Conservation (phyloP, 1,140 invertebrate species). For the Charaxes varanes region DNA sequence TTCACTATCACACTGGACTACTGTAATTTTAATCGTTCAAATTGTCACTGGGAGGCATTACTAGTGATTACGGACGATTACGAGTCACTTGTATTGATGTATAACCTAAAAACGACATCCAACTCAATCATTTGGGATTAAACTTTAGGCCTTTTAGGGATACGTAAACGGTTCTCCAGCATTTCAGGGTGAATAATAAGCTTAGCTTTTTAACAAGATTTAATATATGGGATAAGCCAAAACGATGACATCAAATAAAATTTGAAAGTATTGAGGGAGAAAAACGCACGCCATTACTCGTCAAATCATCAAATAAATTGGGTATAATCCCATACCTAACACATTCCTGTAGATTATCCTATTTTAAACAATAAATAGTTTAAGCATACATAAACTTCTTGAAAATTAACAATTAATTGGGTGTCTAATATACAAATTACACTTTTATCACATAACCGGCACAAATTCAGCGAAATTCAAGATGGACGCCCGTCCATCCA, state of each 20-base stretch:
- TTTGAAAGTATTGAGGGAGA: conserved; percentile 67
- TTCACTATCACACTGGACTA: conserved; percentile 43
- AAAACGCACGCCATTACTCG: conserved; percentile 74
- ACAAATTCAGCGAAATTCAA: conserved; percentile 73
- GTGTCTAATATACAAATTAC: conserved; percentile 66
- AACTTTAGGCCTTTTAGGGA: conserved; percentile 15
- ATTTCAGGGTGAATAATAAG: conserved; percentile 11
- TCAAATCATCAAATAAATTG: conserved; percentile 70
- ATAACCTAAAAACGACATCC: conserved; percentile 72
- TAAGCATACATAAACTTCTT: conserved; percentile 64
- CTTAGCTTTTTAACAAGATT: conserved; percentile 13
- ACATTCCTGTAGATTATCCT: conserved; percentile 71
- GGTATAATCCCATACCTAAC: conserved; percentile 68
- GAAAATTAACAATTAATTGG: conserved; percentile 65
- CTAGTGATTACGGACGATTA: conserved; percentile 59
- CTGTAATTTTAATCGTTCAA: conserved; percentile 39
- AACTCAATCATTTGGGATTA: conserved; percentile 41
- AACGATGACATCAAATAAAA: conserved; percentile 56
- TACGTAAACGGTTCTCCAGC: conserved; percentile 9
- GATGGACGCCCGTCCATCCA: conserved; percentile 72
- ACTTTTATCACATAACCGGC: conserved; percentile 72
- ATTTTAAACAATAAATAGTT: conserved; percentile 61
- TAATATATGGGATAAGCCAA: conserved; percentile 4
- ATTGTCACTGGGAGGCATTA: conserved; percentile 48
- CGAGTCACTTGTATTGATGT: conserved; percentile 69